phyloP scores from a whole-genome alignment of 2,888 invertebrate species.

The Nomada goodeniana region DNA sequence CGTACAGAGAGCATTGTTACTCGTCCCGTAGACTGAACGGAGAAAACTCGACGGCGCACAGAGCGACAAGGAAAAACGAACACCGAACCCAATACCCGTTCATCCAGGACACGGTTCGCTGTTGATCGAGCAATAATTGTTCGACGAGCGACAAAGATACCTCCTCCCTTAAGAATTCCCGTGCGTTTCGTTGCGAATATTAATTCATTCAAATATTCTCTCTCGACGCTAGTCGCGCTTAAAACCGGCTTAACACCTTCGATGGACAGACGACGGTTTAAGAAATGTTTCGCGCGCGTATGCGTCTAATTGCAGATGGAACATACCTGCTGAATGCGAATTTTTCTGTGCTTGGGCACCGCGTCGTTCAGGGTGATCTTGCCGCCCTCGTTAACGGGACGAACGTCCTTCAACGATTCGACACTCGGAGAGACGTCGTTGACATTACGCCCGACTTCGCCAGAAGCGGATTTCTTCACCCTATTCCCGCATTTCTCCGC shows the following conservation, averaged over 20 bases:
- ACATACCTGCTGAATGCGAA: conserved; percentile 92
- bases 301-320: not conserved
- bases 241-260: conserved; percentile 5
- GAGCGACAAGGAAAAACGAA: conserved; percentile 29
- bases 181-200: not conserved
- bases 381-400: conserved; percentile 64
- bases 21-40: not conserved
- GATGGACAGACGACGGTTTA: not conserved
- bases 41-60: conserved; percentile 2
- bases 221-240: not conserved
- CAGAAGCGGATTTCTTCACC: conserved; percentile 93
- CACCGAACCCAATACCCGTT: conserved; percentile 18
- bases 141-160: too few species aligned
- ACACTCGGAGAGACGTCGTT: conserved; percentile 82
- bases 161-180: not conserved
- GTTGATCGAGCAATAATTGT: too few species aligned
- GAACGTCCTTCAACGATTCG: conserved; percentile 85
- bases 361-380: conserved; percentile 88
- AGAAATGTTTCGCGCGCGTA: conserved; percentile 19
- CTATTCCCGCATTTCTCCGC: conserved; percentile 85
- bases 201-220: too few species aligned
- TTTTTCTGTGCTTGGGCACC: conserved; percentile 93
- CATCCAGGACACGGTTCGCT: not conserved
- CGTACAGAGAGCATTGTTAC: too few species aligned
- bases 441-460: conserved; percentile 88